phyloP scores from a whole-genome alignment of 2,888 invertebrate species.

The Chloromyia formosa region DNA sequence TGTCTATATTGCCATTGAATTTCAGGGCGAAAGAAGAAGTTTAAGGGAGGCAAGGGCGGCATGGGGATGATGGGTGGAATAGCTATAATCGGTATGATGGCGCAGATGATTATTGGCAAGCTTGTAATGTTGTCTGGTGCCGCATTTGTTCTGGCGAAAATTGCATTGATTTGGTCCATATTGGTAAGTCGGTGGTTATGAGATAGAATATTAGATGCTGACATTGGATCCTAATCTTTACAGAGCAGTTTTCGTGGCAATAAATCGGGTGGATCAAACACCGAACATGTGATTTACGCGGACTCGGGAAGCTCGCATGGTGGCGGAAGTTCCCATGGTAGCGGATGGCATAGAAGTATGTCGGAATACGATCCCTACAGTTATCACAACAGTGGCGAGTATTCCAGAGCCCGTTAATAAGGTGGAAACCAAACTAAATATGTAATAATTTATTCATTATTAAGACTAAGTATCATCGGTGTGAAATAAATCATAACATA shows the following conservation, averaged over 20 bases:
- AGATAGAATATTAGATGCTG: slow-evolving; percentile 9
- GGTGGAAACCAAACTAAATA: neutral
- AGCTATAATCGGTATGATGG: slow-evolving; percentile 71
- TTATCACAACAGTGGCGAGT: neutral
- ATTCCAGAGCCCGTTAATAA: neutral
- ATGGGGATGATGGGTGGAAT: slow-evolving; percentile 70
- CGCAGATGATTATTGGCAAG: slow-evolving; percentile 74
- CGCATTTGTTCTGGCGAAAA: slow-evolving; percentile 73
- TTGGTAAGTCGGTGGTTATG: slow-evolving; percentile 61
- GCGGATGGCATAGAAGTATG: slow-evolving; percentile 64
- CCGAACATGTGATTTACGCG: slow-evolving; percentile 69
- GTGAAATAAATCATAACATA: neutral
- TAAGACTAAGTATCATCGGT: neutral
- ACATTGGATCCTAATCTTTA: slow-evolving; percentile 42
- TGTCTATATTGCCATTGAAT: neutral
- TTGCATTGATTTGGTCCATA: slow-evolving; percentile 70
- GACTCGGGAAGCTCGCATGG: slow-evolving; percentile 55
- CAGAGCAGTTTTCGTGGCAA: slow-evolving; percentile 68
- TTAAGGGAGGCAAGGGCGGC: slow-evolving; percentile 63
- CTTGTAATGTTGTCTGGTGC: slow-evolving; percentile 74
- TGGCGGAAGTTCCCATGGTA: slow-evolving; percentile 51
- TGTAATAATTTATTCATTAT: neutral
- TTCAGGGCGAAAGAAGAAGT: slow-evolving; percentile 68
- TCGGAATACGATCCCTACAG: slow-evolving; percentile 53
- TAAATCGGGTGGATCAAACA: slow-evolving; percentile 66